Evolutionary conservation across 2,888 invertebrate genomes (phyloP).

Genomic region (Amblyjoppa proteus): DNA sequence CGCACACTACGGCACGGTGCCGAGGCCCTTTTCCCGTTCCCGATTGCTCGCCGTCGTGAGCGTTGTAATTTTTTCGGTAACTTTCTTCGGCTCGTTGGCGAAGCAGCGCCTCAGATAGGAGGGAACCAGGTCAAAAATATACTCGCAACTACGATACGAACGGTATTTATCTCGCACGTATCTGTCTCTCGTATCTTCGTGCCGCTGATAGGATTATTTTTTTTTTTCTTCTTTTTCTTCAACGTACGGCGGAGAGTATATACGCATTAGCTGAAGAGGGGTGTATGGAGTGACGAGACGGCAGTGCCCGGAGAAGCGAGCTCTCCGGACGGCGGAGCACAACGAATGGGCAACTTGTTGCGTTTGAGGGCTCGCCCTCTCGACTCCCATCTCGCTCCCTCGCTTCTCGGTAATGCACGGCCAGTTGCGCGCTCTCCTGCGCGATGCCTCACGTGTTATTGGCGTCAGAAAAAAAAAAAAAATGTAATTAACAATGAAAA

Average conservation of each 20-base stretch:
- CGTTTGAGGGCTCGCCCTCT: conserved; percentile 71
- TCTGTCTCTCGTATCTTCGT: conserved; percentile 16
- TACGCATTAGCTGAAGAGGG: background rate
- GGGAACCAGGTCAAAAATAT: conserved; percentile 36
- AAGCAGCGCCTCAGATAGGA: conserved; percentile 15
- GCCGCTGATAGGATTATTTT: conserved; percentile 19
- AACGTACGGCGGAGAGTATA: background rate
- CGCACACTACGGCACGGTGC: too few species aligned
- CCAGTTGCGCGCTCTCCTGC: background rate
- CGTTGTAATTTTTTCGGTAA: conserved; percentile 18
- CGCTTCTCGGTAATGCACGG: conserved; percentile 3
- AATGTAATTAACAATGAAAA: background rate
- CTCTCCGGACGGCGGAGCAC: conserved; percentile 42
- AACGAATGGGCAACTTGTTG: conserved; percentile 83
- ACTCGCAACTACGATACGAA: conserved; percentile 11
- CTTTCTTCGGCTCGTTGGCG: conserved; percentile 5
- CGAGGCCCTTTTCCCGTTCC: too few species aligned
- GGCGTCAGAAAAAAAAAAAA: background rate
- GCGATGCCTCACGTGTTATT: conserved; percentile 15
- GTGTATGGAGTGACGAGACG: conserved; percentile 44
- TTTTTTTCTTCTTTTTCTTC: conserved; percentile 11
- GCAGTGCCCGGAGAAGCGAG: conserved; percentile 20
- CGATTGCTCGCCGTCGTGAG: too few species aligned
- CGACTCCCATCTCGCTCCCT: conserved; percentile 36
- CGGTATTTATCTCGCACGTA: background rate